Evolutionary conservation across 23 tunicate genomes (phyloP), one percentile per base, ranked within the genome.

Genomic region (Aplidium turbinatum): DNA sequence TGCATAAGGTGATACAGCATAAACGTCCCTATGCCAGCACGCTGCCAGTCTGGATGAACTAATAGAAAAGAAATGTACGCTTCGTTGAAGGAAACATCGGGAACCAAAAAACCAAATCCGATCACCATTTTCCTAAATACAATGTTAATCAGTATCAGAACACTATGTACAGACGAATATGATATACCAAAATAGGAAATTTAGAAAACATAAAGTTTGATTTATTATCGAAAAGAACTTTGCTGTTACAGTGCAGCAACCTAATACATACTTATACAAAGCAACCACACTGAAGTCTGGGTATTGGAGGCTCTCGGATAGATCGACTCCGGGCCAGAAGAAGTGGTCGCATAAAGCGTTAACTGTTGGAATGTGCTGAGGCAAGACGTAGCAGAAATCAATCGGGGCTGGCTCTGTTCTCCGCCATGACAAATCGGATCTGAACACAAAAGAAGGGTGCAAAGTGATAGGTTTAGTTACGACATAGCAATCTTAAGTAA

Each of bases 281-380:
- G 96, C 96, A 32, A 89, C 89, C n/a, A 89, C 89, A 40, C 89
- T 89, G 67, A 82, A 89, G 61, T 89, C 96, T 18, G 96, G 96
- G 30, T 82, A 89, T 63, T 89, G 89, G 60, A 89, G 61, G 45
- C 82, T 76, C 45, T 89, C 96, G 23, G 89, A 76, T 4, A 89
- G 58, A 45, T 89, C 89, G 7, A 82, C 70, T 18, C 83, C 89
- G 1, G 89, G 96, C 89, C 89, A 82, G 63, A 89, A 89, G 71
- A 89, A 89, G 38, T 89, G 85, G 4, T 77, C 63, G 47, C 96
- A 89, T 71, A 89, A 29, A 11, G 85, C 73, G 48, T 89, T 89
- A 38, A 89, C 78, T 29, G 96, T 62, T 4, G 96, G 87, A 25
- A 89, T 78, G 53, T 89, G 96, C 19, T 46, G 75, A 18, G 87